Conservation (phyloP, 2,888 invertebrate genomes). For the Amphiduros pacificus region DNA sequence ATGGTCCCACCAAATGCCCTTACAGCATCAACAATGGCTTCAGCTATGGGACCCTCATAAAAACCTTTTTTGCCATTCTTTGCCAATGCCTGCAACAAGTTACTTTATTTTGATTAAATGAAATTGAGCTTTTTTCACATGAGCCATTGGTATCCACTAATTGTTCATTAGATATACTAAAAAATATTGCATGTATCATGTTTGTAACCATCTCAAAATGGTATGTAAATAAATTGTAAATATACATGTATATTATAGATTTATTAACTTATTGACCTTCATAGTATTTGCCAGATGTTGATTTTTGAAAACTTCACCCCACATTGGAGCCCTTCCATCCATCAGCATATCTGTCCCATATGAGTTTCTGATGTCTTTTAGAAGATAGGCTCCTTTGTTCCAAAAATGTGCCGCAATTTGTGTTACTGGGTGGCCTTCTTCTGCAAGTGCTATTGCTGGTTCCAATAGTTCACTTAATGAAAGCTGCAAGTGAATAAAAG, state of each 20-base stretch:
- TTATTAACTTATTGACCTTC: slow-evolving; percentile 30
- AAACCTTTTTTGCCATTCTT: slow-evolving; percentile 46
- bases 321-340: slow-evolving; percentile 50
- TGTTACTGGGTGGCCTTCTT: slow-evolving; percentile 51
- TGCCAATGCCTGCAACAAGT: slow-evolving; percentile 46
- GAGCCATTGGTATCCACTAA: too few species aligned
- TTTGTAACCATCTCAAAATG: neutral
- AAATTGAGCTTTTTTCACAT: too few species aligned
- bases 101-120: too few species aligned
- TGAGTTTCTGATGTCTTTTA: slow-evolving; percentile 35
- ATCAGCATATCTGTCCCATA: slow-evolving; percentile 53
- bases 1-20: slow-evolving; percentile 48
- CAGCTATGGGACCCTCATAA: slow-evolving; percentile 51
- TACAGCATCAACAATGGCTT: slow-evolving; percentile 46
- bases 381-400: slow-evolving; percentile 34
- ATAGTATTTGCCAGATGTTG: slow-evolving; percentile 45
- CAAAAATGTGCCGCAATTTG: slow-evolving; percentile 41
- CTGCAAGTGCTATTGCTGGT: slow-evolving; percentile 53
- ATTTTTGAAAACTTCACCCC: slow-evolving; percentile 55
- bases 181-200: too few species aligned
- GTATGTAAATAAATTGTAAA: neutral
- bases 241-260: neutral
- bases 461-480: slow-evolving; percentile 40
- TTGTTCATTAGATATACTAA: too few species aligned
- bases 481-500: slow-evolving; percentile 37